phyloP scores from a whole-genome alignment of 1,140 invertebrate genomes.

The Hetaerina americana region DNA sequence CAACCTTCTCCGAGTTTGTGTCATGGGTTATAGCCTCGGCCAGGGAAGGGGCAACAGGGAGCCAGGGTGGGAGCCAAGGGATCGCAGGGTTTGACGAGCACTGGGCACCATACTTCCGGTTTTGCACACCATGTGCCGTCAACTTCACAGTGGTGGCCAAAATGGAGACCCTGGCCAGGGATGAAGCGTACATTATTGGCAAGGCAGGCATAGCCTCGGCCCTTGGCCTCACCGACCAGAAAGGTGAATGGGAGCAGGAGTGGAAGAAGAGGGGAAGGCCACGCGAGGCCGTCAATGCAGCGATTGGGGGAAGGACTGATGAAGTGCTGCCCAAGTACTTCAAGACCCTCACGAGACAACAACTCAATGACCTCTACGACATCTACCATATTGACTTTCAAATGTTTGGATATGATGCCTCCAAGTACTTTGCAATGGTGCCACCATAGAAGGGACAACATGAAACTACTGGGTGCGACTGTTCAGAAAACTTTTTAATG shows the following conservation, averaged over 20 bases:
- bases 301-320: slow-evolving; percentile 15
- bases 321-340: slow-evolving; percentile 17
- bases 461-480: too few species aligned
- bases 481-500: too few species aligned
- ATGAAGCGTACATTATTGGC: slow-evolving; percentile 25
- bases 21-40: slow-evolving; percentile 55
- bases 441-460: background rate
- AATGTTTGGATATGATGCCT: slow-evolving; percentile 22
- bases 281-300: slow-evolving; percentile 11
- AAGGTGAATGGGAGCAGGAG: slow-evolving; percentile 10
- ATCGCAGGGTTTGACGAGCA: slow-evolving; percentile 61
- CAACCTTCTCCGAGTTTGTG: slow-evolving; percentile 63
- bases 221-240: slow-evolving; percentile 4
- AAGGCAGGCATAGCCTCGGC: slow-evolving; percentile 14
- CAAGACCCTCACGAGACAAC: slow-evolving; percentile 13
- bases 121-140: slow-evolving; percentile 71
- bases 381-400: slow-evolving; percentile 21
- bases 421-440: slow-evolving; percentile 20
- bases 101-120: slow-evolving; percentile 71
- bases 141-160: slow-evolving; percentile 36
- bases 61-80: background rate
- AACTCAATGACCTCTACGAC: slow-evolving; percentile 17
- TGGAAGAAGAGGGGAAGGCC: slow-evolving; percentile 14
- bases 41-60: slow-evolving; percentile 32
- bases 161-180: slow-evolving; percentile 31